These are phyloP conservation scores for Lepidostoma basale DNA, from an alignment of 1,140 invertebrate species.

Conservation along the genomic window DNA sequence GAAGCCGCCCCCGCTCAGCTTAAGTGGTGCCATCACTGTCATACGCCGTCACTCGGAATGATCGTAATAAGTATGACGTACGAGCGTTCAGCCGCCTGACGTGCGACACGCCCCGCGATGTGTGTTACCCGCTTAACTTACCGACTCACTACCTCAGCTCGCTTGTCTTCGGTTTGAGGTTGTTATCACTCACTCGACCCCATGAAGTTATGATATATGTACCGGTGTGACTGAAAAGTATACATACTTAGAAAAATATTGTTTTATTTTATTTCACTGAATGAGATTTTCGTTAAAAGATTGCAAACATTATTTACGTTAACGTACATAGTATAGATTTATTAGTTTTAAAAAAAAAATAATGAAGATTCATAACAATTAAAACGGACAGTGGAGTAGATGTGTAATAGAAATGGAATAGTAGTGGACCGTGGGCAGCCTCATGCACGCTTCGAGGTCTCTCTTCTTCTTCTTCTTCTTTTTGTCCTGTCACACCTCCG, in stretches of 20 bases:
- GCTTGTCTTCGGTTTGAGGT: not conserved
- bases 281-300: too few species aligned
- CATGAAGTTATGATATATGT: constrained; percentile 31
- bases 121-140: not conserved
- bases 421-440: too few species aligned
- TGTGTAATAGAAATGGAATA: too few species aligned
- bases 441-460: too few species aligned
- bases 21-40: not conserved
- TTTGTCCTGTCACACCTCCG: too few species aligned
- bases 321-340: too few species aligned
- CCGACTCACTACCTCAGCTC: not conserved
- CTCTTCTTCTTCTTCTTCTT: too few species aligned
- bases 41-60: not conserved
- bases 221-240: not conserved
- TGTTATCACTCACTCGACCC: constrained; percentile 31
- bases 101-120: not conserved
- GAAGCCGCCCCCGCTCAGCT: constrained; percentile 2
- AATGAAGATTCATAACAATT: too few species aligned
- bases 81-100: not conserved
- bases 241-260: not conserved
- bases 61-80: constrained; percentile 19
- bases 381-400: too few species aligned
- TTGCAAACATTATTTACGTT: too few species aligned
- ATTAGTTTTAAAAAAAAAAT: too few species aligned
- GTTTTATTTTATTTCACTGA: not conserved